phyloP scores from a whole-genome alignment of 1,140 invertebrate species.

The Pseudomyrmex concolor region DNA sequence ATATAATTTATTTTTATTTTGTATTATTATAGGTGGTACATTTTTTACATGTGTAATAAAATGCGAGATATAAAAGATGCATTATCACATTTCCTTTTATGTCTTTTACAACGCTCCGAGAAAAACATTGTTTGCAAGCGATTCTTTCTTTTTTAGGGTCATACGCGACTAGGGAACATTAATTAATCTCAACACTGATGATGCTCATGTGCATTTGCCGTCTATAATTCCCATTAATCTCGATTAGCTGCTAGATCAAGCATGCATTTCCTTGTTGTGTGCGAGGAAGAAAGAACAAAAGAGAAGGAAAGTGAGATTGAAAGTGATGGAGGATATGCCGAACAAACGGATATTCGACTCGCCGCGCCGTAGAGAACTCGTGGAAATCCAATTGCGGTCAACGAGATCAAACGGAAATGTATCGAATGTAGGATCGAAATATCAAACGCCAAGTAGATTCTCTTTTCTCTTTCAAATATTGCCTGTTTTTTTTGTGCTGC shows the following conservation, averaged over 20 bases:
- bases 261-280: constrained; percentile 30
- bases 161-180: constrained; percentile 32
- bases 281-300: constrained; percentile 18
- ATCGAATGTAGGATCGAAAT: constrained; percentile 33
- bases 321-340: background rate
- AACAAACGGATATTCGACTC: constrained; percentile 40
- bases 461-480: background rate
- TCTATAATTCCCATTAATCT: constrained; percentile 65
- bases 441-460: constrained; percentile 28
- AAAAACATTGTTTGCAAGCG: constrained; percentile 22
- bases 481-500: background rate
- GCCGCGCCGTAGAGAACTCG: constrained; percentile 2
- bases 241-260: constrained; percentile 66
- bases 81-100: background rate
- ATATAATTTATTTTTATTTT: too few relatives aligned
- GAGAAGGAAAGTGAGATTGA: background rate
- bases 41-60: background rate
- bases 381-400: constrained; percentile 60
- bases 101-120: background rate
- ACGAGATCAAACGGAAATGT: constrained; percentile 10
- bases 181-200: constrained; percentile 52
- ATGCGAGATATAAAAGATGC: constrained; percentile 5
- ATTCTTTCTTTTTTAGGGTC: constrained; percentile 2
- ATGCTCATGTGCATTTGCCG: constrained; percentile 15
- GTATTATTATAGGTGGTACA: too few relatives aligned